Evolutionary conservation across 2,888 invertebrate genomes (phyloP).

Genomic region (Cybosia mesomella): DNA sequence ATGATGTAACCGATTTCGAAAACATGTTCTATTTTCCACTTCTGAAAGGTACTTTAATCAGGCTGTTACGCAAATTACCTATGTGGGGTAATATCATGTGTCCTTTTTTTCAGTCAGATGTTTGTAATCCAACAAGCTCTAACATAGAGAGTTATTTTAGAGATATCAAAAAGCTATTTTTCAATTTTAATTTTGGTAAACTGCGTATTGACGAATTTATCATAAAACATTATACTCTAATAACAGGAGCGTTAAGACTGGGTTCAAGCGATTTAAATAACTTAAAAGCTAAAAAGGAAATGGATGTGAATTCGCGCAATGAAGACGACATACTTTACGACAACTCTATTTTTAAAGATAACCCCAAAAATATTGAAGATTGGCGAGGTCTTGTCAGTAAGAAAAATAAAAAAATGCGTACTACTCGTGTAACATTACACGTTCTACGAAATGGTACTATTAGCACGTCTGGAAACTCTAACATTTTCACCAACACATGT

Average conservation of each 20-base stretch:
- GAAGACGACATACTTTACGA: constrained; percentile 20
- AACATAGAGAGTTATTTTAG: constrained; percentile 25
- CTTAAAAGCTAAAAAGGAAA: constrained; percentile 18
- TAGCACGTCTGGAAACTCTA: constrained; percentile 20
- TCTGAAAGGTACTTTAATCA: constrained; percentile 21
- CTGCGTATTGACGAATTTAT: constrained; percentile 28
- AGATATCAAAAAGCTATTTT: constrained; percentile 25
- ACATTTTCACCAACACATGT: constrained; percentile 22
- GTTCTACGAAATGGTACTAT: constrained; percentile 22
- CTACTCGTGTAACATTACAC: constrained; percentile 21
- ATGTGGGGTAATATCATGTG: constrained; percentile 23
- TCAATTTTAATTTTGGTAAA: constrained; percentile 21
- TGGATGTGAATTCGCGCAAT: constrained; percentile 14
- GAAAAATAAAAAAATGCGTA: too few species aligned
- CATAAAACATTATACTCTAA: constrained; percentile 22
- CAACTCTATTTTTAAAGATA: constrained; percentile 26
- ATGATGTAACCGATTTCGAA: constrained; percentile 20
- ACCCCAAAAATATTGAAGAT: constrained; percentile 25
- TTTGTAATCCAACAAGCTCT: constrained; percentile 16
- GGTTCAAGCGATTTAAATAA: constrained; percentile 20
- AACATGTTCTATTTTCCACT: constrained; percentile 21
- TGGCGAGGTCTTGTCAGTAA: constrained; percentile 28
- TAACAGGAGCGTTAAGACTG: constrained; percentile 22
- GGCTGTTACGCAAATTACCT: constrained; percentile 23
- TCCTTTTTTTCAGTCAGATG: constrained; percentile 13